These are phyloP conservation scores for Frieseomelitta varia DNA, from an alignment of 1,140 invertebrate species.

Conservation along the genomic window DNA sequence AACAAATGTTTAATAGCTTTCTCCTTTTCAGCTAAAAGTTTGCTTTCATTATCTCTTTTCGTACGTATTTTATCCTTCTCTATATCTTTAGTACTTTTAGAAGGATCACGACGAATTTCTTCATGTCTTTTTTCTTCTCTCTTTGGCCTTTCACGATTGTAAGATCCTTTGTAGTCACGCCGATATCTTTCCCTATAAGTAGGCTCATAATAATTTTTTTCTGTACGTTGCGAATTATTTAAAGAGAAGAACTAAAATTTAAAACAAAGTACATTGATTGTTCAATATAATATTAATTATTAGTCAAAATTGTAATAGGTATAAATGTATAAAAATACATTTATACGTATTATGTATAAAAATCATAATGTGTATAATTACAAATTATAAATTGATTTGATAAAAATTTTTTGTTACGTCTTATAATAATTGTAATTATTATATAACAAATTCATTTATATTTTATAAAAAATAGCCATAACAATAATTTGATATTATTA, in stretches of 20 bases:
- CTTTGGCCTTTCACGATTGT: slow-evolving; percentile 63
- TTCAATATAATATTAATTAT: slow-evolving; percentile 1
- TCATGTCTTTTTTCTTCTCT: slow-evolving; percentile 74
- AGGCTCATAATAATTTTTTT: slow-evolving; percentile 61
- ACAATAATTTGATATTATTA: slow-evolving; percentile 41
- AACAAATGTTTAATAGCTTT: slow-evolving; percentile 79
- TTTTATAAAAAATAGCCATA: slow-evolving; percentile 18
- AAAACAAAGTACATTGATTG: background rate
- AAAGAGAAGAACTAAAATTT: slow-evolving; percentile 32
- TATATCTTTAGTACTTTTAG: slow-evolving; percentile 79
- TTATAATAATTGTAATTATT: background rate
- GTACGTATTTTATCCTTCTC: slow-evolving; percentile 78
- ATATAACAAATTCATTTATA: slow-evolving; percentile 21
- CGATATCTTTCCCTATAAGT: slow-evolving; percentile 69
- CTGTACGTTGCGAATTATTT: slow-evolving; percentile 17
- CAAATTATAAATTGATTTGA: slow-evolving; percentile 12
- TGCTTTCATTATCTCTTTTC: slow-evolving; percentile 77
- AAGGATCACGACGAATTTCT: slow-evolving; percentile 75
- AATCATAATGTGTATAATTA: background rate
- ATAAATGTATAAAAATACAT: background rate
- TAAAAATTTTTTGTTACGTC: background rate
- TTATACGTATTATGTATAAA: too few species aligned
- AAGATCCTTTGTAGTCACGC: slow-evolving; percentile 57
- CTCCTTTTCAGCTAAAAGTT: slow-evolving; percentile 79
- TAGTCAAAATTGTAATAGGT: slow-evolving; percentile 9